These are phyloP conservation scores for Caenorhabditis panamensis DNA, from an alignment of 2,888 invertebrate species.

Conservation along the genomic window DNA sequence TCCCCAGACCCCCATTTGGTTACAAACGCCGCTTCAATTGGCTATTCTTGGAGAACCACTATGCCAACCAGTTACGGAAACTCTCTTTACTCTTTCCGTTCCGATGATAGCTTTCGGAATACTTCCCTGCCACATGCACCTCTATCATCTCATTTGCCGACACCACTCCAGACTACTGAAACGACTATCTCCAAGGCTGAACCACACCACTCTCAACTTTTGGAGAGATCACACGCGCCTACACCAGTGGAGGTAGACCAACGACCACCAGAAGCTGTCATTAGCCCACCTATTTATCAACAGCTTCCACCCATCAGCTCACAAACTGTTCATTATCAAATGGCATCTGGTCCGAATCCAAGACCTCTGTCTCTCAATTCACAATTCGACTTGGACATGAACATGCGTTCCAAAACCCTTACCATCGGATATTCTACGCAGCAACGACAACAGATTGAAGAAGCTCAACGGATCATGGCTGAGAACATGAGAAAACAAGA, in stretches of 20 bases:
- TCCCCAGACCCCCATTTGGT: not conserved
- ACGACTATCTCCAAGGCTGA: no score
- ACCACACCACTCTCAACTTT: no score
- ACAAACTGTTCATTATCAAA: no score
- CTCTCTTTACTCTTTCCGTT: conserved; percentile 5
- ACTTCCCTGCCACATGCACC: conserved; percentile 1
- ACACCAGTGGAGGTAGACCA: no score
- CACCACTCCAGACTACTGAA: no score
- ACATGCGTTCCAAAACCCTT: not conserved
- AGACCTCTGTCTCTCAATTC: conserved; percentile 25
- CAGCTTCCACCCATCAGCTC: not conserved
- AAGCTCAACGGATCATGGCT: conserved; percentile 1
- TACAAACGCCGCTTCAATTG: not conserved
- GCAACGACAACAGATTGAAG: conserved; percentile 20
- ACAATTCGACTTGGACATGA: not conserved
- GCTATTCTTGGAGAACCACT: not conserved
- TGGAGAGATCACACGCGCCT: no score
- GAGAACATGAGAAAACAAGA: conserved; percentile 19
- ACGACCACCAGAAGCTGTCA: no score
- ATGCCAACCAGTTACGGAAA: conserved; percentile 9
- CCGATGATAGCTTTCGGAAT: not conserved
- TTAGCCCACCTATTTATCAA: not conserved
- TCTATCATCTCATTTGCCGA: no score
- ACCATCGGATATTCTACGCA: conserved; percentile 29
- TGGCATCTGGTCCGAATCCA: not conserved